Evolutionary conservation across 2,113 vertebrate genomes (phyloP).

Genomic region (Sarotherodon lohbergeri): DNA sequence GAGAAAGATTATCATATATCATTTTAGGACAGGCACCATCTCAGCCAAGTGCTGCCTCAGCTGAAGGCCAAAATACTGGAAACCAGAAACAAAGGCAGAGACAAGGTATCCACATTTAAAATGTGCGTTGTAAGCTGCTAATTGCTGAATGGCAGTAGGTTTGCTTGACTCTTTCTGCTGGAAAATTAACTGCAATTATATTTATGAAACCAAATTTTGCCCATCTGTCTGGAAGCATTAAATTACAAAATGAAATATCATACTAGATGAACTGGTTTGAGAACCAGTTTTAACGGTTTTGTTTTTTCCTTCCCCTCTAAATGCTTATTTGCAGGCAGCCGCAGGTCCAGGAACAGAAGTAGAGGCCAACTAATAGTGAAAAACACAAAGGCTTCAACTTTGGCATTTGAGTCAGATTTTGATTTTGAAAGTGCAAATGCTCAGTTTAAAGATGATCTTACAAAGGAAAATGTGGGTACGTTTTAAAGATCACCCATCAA

Average conservation of each 20-base stretch:
- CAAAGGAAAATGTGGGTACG: slow-evolving; percentile 84
- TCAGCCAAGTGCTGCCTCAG: not conserved
- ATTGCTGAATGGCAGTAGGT: not conserved
- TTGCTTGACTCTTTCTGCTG: fast-evolving
- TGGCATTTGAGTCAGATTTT: slow-evolving; percentile 96
- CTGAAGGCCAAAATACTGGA: slow-evolving; percentile 17
- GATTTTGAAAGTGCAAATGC: slow-evolving; percentile 97
- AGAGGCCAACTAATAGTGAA: slow-evolving; percentile 87
- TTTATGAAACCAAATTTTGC: not conserved
- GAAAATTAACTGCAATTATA: not conserved
- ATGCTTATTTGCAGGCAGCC: slow-evolving; percentile 72
- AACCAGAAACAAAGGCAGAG: slow-evolving; percentile 81
- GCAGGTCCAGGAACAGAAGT: slow-evolving; percentile 85
- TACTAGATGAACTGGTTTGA: not conserved
- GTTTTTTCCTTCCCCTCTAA: not conserved
- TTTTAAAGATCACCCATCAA: not conserved
- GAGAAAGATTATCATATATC: not conserved
- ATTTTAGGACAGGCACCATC: slow-evolving; percentile 14
- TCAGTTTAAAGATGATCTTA: slow-evolving; percentile 91
- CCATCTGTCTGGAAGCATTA: not conserved
- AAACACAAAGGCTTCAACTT: slow-evolving; percentile 79
- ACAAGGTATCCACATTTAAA: slow-evolving; percentile 70
- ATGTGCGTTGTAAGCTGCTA: not conserved
- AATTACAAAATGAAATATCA: not conserved
- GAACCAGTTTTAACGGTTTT: not conserved